phyloP scores from a whole-genome alignment of 2,888 invertebrate species.

The Cantharis flavilabris region DNA sequence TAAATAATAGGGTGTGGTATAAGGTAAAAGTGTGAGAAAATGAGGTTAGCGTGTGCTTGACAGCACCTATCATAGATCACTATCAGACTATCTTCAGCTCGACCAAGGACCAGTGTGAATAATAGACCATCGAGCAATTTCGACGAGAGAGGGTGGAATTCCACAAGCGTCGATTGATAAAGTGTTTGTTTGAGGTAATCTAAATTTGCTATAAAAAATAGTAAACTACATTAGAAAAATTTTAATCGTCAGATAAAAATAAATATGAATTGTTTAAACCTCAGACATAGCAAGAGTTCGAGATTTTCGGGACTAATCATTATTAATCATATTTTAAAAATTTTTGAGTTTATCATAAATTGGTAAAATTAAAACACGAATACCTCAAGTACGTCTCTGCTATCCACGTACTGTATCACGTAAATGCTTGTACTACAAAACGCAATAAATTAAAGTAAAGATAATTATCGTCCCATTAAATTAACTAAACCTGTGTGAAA shows the following conservation, averaged over 20 bases:
- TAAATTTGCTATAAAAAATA: neutral
- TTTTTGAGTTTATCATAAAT: no score
- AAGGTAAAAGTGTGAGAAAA: conserved; percentile 25
- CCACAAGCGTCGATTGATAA: conserved; percentile 29
- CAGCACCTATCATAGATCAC: conserved; percentile 34
- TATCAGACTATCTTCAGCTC: conserved; percentile 33
- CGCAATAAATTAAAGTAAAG: neutral
- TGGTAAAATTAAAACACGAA: no score
- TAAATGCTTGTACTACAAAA: neutral
- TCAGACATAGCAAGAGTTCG: no score
- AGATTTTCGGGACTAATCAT: no score
- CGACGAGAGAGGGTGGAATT: conserved; percentile 24
- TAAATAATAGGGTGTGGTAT: conserved; percentile 27
- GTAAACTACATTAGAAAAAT: neutral
- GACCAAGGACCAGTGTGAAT: conserved; percentile 35
- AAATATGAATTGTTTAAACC: no score
- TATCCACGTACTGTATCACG: neutral
- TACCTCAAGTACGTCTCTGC: neutral
- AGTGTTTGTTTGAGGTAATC: conserved; percentile 19
- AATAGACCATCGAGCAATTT: conserved; percentile 31
- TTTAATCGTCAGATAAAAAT: neutral
- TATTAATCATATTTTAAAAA: no score
- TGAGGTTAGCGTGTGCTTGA: conserved; percentile 37
- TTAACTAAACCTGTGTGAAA: neutral
- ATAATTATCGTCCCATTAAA: neutral